Conservation (phyloP, 2,888 invertebrate genomes). For the Mactromeris polynyma region DNA sequence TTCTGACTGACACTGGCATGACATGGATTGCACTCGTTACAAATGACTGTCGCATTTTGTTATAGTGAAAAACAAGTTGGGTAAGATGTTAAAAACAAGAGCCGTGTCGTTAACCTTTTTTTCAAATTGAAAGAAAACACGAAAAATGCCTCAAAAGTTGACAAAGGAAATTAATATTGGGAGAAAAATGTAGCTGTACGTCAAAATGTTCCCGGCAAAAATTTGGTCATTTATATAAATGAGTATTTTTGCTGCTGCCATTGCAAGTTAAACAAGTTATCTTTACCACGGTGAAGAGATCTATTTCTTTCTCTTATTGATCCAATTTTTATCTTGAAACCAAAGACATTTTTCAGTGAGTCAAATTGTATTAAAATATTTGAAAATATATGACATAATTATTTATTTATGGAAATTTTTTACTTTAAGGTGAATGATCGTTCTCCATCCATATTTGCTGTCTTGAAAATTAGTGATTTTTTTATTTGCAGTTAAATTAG, state of each 20-base stretch:
- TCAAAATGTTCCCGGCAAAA: neutral
- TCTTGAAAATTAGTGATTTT: neutral
- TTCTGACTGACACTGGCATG: constrained; percentile 46
- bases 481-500: neutral
- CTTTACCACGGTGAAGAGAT: neutral
- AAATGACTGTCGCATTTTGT: constrained; percentile 21
- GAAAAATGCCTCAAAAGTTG: neutral
- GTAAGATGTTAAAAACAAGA: neutral
- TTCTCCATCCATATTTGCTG: neutral
- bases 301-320: neutral
- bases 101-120: neutral
- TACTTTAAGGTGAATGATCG: neutral
- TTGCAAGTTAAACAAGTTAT: neutral
- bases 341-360: neutral
- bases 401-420: neutral
- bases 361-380: neutral
- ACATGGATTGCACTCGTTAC: constrained; percentile 17
- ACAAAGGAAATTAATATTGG: neutral
- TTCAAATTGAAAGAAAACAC: constrained; percentile 21
- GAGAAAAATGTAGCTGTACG: neutral
- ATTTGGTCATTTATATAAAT: neutral
- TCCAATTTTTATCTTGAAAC: neutral
- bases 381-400: neutral
- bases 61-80: neutral
- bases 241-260: neutral